Evolutionary conservation across 2,888 invertebrate species (phyloP), one percentile per base, ranked within the genome.

Genomic region (Euclidia mi): DNA sequence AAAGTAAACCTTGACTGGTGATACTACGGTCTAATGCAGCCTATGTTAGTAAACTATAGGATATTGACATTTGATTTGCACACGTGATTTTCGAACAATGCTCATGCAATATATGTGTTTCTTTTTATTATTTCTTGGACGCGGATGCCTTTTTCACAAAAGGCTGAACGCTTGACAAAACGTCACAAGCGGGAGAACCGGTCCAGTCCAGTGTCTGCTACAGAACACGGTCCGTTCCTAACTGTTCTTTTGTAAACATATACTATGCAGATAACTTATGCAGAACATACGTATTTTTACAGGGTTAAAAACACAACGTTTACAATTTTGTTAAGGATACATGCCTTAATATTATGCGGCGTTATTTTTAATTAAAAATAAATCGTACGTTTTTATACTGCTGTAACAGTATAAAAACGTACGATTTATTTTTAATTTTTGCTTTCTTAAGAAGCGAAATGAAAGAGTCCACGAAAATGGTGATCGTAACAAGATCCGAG

Each of bases 401-500:
- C 25, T 15, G 32, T 47, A 40, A 41, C 25, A 42, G 15, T 38
- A 17, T 31, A 3, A 14, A 32, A 9, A 31, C 0, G 10, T 55
- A 35, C 15, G 15, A 42, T 45, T 49, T 57, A 56, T 52, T 51
- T 47, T 40, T 38, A 25, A 43, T 52, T 50, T 56, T 41, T 38
- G 48, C 11, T 46, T 41, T 37, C 40, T 58, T 58, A 45, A 40
- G 17, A 41, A 47, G 45, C 32, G 55, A 65, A 65, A 50, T 62
- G 58, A 63, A 69, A 71, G 73, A 71, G 76, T 75, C 64, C 78
- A 85, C 87, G 68, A 82, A 92, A 90, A 90, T 85, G 87, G 91
- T 76, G 79, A 79, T 79, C 81, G 93, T 92, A 93, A 93, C 82
- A 83, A 88, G 91, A 93, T 92, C 84, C 87, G 89, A 82, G 84